Evolutionary conservation across 2,888 invertebrate genomes (phyloP).

Genomic region (Colostygia pectinataria): DNA sequence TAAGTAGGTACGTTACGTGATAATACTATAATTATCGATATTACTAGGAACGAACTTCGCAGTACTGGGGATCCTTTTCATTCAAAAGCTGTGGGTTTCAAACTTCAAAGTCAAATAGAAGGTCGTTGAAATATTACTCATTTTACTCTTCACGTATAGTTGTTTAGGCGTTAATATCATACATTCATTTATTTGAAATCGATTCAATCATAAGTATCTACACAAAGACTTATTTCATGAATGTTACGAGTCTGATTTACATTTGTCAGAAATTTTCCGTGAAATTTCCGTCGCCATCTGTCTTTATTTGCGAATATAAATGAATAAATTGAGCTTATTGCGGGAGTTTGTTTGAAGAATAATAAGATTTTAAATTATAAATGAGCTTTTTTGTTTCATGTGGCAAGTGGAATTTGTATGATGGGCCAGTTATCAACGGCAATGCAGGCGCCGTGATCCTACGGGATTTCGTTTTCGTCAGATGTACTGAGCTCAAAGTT

Average conservation of each 20-base stretch:
- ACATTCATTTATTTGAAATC: conserved; percentile 2
- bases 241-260: conserved; percentile 28
- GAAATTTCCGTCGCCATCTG: conserved; percentile 34
- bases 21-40: too few species aligned
- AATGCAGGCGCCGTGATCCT: conserved; percentile 53
- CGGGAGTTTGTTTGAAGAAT: conserved; percentile 47
- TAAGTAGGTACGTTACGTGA: too few species aligned
- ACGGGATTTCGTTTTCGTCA: conserved; percentile 48
- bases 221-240: conserved; percentile 37
- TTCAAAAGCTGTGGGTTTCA: not conserved
- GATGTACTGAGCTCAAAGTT: conserved; percentile 49
- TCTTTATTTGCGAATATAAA: conserved; percentile 42
- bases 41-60: too few species aligned
- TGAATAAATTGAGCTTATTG: conserved; percentile 44
- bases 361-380: conserved; percentile 58
- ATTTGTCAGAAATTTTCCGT: conserved; percentile 28
- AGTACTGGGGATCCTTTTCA: not conserved
- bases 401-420: conserved; percentile 50
- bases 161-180: not conserved
- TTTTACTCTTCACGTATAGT: not conserved
- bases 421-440: conserved; percentile 57
- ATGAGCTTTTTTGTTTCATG: conserved; percentile 49
- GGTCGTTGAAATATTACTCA: not conserved
- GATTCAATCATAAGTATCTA: conserved; percentile 16
- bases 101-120: conserved; percentile 3